Base-by-base conservation (phyloP, 2,888 invertebrate species). In the Ametastegia equiseti region DNA sequence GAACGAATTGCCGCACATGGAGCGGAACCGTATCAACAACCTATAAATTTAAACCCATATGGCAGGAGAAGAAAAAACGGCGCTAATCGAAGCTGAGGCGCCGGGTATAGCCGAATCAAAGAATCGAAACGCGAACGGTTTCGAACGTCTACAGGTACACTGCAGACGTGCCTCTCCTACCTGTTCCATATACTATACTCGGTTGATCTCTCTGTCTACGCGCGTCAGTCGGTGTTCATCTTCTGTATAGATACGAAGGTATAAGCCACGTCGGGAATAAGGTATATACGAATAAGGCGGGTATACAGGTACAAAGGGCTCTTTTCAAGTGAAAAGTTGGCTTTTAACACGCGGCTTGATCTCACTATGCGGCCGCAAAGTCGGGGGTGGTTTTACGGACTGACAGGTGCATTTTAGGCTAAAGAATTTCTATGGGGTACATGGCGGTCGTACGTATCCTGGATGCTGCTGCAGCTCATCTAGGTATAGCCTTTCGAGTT, bases 351-450 rank as follows among this genome's bases (percentile, higher is more conserved):
- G 50, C 19, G 50, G 54, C 54, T 54, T 19, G 45, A 23, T 4
- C 36, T 65, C 36, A n/a, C 65, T 39, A n/a, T 27, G 15, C 39
- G 65, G 36, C 65, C 65, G 36, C 39, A 67, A 67, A 67, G 30
- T 67, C 54, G 75, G 50, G 75, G 75, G 75, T 75, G 75, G n/a
- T 50, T 54, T 75, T 75, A 54, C 75, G n/a, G n/a, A 50, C 71
- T 36, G 75, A 75, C 75, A 75, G 75, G 75, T 75, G 71, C 71
- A 71, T 71, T 71, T 54, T 47, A n/a, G 50, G 36, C 13, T 7
- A 27, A 75, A 75, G 75, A 75, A 75, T 75, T 75, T 75, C 75
- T 54, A 75, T 75, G 75, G 75, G 75, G 50, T 54, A 50, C 33
- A 47, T n/a, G n/a, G n/a, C n/a, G n/a, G n/a, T n/a, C n/a, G n/a